Conservation (phyloP, 2,113 vertebrate species). For the Hemiscyllium ocellatum region DNA sequence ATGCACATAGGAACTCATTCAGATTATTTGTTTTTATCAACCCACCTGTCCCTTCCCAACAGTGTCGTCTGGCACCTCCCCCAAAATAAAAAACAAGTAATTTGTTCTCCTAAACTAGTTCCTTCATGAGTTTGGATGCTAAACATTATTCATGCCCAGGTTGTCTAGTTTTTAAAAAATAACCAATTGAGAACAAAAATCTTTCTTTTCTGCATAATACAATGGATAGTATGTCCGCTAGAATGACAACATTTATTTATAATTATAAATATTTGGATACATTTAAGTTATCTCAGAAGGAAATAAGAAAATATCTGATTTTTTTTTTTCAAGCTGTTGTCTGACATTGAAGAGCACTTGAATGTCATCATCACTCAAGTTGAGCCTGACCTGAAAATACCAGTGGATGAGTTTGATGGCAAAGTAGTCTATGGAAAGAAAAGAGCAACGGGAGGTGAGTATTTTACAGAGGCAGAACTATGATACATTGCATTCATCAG, state of each 20-base stretch:
- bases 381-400: slow-evolving; percentile 89
- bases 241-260: not conserved
- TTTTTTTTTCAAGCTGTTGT: slow-evolving; percentile 64
- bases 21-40: not conserved
- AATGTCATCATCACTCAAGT: slow-evolving; percentile 95
- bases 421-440: slow-evolving; percentile 93
- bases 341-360: slow-evolving; percentile 90
- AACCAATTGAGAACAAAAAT: not conserved
- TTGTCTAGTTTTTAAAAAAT: not conserved
- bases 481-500: not conserved
- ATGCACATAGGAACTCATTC: not conserved
- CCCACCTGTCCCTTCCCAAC: not conserved
- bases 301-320: not conserved
- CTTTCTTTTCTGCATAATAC: not conserved
- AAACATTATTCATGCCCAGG: not conserved
- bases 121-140: not conserved
- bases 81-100: not conserved
- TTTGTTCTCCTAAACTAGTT: not conserved
- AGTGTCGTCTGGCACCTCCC: not conserved
- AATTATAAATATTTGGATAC: not conserved
- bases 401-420: slow-evolving; percentile 91
- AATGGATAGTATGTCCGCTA: not conserved
- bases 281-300: not conserved
- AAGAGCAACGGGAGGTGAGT: slow-evolving; percentile 70
- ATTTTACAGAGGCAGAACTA: not conserved